Base-by-base conservation (phyloP, 2,797 vertebrate species). In the Alosa sapidissima region DNA sequence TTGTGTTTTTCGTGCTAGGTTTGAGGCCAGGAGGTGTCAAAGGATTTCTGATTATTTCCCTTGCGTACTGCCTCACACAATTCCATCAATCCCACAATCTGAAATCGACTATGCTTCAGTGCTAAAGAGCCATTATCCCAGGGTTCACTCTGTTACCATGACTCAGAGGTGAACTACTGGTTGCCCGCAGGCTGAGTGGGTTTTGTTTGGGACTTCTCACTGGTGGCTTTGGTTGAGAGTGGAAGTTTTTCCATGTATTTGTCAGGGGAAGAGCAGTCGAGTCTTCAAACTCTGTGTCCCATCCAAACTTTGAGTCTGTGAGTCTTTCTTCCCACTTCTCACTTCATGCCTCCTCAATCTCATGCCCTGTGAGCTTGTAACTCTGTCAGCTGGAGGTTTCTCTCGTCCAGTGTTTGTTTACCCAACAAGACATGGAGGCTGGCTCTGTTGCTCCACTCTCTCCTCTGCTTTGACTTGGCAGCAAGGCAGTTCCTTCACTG, bases 101-200 rank as follows among this genome's bases (percentile, higher is more conserved):
- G 13, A 41, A 45, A 16, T 75, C 68, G 5, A 14, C 13, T 36
- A 78, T 21, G 72, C 72, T 75, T 19, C 68, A 75, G 36, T 75
- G 68, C 68, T 75, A 75, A 75, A 75, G 11, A 41, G 33, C 65
- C 5, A 45, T 75, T 75, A 75, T 45, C 3, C 36, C 36, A 47
- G 41, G 16, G 36, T 45, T 47, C 41, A 47, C 7, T 78, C 16
- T 47, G 41, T 78, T 78, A 9, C 36, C 33, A 21, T 45, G 36
- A 78, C 72, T 78, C 36, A 11, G 36, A 78, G 41, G 36, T 78
- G 72, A 78, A 78, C 72, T 78, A 78, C 72, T 78, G 36, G 41
- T 78, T 47, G 36, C 16, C 36, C 36, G 45, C 14, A 21, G 41
- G 5, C 16, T 47, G 41, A 33, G 36, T 14, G 68, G 33, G 14